Evolutionary conservation across 1,140 invertebrate species (phyloP).

Genomic region (Portunus trituberculatus): DNA sequence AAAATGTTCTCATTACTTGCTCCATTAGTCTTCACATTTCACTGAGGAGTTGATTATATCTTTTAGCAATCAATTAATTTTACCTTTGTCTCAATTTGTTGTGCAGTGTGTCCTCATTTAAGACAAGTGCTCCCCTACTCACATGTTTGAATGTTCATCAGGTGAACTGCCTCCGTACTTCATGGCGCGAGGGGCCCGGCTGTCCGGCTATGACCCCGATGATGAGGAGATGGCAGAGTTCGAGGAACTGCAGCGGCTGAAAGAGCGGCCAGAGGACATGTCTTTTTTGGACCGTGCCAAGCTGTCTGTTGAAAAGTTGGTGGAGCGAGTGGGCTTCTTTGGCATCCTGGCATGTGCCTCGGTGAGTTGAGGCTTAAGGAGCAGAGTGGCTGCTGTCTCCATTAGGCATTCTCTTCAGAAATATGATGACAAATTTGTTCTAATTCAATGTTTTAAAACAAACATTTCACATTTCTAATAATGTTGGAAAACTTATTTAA

Average conservation of each 20-base stretch:
- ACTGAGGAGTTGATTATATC: too few relatives aligned
- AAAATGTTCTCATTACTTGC: too few relatives aligned
- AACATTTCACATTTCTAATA: too few relatives aligned
- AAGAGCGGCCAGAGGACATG: conserved; percentile 81
- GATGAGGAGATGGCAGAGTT: conserved; percentile 90
- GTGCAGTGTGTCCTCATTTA: not conserved
- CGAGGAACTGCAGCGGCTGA: conserved; percentile 86
- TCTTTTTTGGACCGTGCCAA: conserved; percentile 78
- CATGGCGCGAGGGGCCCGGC: conserved; percentile 95
- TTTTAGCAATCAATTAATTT: too few relatives aligned
- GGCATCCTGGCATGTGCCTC: conserved; percentile 99
- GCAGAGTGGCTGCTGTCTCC: too few relatives aligned
- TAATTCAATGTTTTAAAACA: too few relatives aligned
- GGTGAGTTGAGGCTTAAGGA: conserved; percentile 81
- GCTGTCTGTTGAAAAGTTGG: conserved; percentile 89
- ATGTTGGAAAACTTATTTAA: too few relatives aligned
- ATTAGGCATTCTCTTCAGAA: too few relatives aligned
- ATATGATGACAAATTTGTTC: too few relatives aligned
- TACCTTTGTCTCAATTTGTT: too few relatives aligned
- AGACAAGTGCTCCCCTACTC: not conserved
- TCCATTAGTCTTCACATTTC: too few relatives aligned
- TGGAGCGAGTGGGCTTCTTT: conserved; percentile 97
- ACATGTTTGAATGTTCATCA: conserved; percentile 41
- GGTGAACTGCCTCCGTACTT: conserved; percentile 96
- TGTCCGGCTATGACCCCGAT: conserved; percentile 86